Evolutionary conservation across 2,888 invertebrate genomes (phyloP), one percentile per base, ranked within the genome.

Genomic region (Magallana nippona): DNA sequence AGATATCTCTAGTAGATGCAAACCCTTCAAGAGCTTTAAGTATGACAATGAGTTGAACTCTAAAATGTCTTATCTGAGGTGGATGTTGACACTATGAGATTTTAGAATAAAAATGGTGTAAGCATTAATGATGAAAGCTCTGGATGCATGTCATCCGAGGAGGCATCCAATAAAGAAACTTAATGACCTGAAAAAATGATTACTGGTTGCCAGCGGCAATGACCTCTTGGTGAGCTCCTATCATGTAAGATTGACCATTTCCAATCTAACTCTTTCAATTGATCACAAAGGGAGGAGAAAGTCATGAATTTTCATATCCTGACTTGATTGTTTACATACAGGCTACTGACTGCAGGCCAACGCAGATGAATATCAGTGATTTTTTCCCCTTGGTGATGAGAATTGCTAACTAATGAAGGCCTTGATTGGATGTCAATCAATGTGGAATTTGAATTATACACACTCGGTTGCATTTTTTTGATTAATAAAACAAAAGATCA

Each of bases 181-280:
- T 71, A 71, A 71, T 71, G 71, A 71, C 71, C 71, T 71, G 71
- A 22, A 71, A 71, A 71, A 71, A 71, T 71, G 71, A 71, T 71
- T 71, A 71, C 71, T 71, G 71, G 71, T 71, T 71, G 71, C 71
- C 71, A 8, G 27, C 32, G 17, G 71, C 32, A 71, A 71, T 71
- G 71, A 71, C 71, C 71, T 32, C 27, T 15, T 10, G 15, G 27
- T 27, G 32, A 71, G 71, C 71, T 32, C 32, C 71, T 71, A 71
- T 71, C 71, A 27, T 32, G 32, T 71, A 71, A 71, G 71, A 71
- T 27, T 71, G 71, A 71, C 71, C 71, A 71, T 27, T 71, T 71
- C 71, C 71, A 71, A 71, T 71, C 71, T 71, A 71, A 71, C 71
- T 71, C 71, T 71, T 22, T 71, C 71, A 71, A 71, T 71, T 71